Percentiles rank a stretch among this genome's conserved stretches.
phyloP scores from a whole-genome alignment of 2,888 invertebrate species.

The Drosophila nr. perissopoda region DNA sequence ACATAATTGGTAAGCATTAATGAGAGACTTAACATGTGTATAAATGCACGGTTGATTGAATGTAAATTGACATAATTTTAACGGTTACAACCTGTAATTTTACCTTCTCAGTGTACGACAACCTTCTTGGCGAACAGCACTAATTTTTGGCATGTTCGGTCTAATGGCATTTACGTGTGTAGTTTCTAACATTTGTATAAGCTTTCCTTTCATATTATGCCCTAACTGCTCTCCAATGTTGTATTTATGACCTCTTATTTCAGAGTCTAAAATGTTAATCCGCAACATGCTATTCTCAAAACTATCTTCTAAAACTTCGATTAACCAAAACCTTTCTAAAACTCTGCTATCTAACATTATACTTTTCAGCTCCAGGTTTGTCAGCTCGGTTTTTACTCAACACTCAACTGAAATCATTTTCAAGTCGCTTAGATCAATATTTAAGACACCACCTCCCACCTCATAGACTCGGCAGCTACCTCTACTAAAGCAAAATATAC shows the following conservation, averaged over 20 bases:
- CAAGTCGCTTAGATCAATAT: too few relatives aligned
- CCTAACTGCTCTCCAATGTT: not conserved
- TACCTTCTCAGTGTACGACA: slow-evolving; percentile 27
- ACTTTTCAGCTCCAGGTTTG: too few relatives aligned
- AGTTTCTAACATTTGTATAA: not conserved
- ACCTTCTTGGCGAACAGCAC: slow-evolving; percentile 5
- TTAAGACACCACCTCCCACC: too few relatives aligned
- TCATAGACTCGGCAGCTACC: too few relatives aligned
- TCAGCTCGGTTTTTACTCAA: too few relatives aligned
- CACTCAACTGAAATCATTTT: too few relatives aligned
- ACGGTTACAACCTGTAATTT: not conserved
- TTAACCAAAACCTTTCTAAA: not conserved
- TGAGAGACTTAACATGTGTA: too few relatives aligned
- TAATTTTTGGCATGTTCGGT: slow-evolving; percentile 22
- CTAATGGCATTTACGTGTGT: not conserved
- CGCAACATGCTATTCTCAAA: not conserved
- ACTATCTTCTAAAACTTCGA: not conserved
- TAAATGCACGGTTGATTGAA: too few relatives aligned
- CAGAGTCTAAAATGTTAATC: not conserved
- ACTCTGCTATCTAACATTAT: not conserved
- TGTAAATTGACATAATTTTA: too few relatives aligned
- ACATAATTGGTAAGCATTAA: too few relatives aligned
- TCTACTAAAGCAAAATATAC: too few relatives aligned
- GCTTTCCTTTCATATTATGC: not conserved
- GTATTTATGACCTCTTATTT: not conserved